Evolutionary conservation across 2,113 vertebrate species (phyloP).

Genomic region (Ammodramus savannarum): DNA sequence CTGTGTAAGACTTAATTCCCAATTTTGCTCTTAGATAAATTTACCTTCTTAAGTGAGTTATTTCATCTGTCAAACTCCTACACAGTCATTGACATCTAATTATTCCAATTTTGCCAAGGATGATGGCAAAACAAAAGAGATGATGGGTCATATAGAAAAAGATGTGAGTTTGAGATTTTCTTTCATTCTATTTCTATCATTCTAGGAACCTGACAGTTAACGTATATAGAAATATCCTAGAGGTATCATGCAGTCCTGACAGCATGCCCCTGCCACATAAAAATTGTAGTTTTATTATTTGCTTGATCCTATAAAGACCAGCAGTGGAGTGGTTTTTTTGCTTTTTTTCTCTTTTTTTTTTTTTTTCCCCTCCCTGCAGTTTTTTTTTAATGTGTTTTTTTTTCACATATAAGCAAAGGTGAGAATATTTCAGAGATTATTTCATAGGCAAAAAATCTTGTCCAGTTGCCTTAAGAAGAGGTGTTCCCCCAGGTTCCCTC

Average conservation of each 20-base stretch:
- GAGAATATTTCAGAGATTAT: background rate
- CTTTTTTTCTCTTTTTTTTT: background rate
- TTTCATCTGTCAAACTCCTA: background rate
- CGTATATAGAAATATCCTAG: background rate
- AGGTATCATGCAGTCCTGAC: background rate
- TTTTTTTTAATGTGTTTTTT: background rate
- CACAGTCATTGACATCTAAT: background rate
- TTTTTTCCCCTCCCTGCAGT: accelerated
- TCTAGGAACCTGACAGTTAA: background rate
- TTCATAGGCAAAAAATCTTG: background rate
- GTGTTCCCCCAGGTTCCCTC: background rate
- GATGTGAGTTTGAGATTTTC: background rate
- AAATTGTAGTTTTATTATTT: background rate
- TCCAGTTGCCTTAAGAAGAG: background rate
- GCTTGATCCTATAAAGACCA: background rate
- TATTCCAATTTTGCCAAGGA: background rate
- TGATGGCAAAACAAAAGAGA: background rate
- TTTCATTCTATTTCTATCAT: background rate
- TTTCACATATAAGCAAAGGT: background rate
- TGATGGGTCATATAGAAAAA: background rate
- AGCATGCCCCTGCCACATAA: background rate
- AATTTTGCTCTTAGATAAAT: background rate
- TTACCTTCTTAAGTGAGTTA: background rate
- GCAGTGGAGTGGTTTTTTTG: background rate
- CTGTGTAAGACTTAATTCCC: background rate